These are phyloP conservation scores for Periophthalmus magnuspinnatus DNA, from an alignment of 2,797 vertebrate species.

Conservation along the genomic window DNA sequence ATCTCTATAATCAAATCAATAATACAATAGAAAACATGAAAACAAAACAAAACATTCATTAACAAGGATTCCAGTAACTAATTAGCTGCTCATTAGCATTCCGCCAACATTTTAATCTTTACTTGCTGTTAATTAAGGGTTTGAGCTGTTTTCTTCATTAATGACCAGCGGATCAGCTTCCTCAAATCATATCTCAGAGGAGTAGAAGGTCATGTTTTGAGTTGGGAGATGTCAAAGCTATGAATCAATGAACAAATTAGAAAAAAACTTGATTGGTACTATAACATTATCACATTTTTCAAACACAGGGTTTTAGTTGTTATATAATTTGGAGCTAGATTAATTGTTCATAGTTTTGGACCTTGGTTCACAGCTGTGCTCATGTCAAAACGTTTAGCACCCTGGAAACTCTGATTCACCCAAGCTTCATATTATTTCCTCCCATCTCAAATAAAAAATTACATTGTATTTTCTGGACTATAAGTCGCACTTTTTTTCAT, in stretches of 20 bases:
- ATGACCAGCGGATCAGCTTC: conserved; percentile 8
- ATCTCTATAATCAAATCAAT: conserved; percentile 1
- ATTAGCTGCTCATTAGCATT: conserved; percentile 32
- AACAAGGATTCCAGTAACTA: conserved; percentile 16
- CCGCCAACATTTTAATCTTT: not conserved
- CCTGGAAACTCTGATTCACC: too few relatives aligned
- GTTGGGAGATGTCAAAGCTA: not conserved
- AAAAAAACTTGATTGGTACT: too few relatives aligned
- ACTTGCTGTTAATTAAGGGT: conserved; percentile 8
- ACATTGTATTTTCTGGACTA: too few relatives aligned
- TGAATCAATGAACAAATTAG: not conserved
- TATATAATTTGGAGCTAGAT: too few relatives aligned
- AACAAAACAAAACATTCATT: not conserved
- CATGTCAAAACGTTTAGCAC: too few relatives aligned
- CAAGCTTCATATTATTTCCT: too few relatives aligned
- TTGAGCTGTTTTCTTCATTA: conserved; percentile 6
- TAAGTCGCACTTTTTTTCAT: too few relatives aligned
- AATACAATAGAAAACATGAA: not conserved
- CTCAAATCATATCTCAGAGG: not conserved
- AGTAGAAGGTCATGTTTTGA: not conserved
- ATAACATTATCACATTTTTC: too few relatives aligned
- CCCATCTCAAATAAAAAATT: too few relatives aligned
- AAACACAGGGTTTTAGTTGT: too few relatives aligned
- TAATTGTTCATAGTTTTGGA: too few relatives aligned
- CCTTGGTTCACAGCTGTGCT: too few relatives aligned